phyloP scores from a whole-genome alignment of 2,113 vertebrate species.

The Petaurus breviceps region DNA sequence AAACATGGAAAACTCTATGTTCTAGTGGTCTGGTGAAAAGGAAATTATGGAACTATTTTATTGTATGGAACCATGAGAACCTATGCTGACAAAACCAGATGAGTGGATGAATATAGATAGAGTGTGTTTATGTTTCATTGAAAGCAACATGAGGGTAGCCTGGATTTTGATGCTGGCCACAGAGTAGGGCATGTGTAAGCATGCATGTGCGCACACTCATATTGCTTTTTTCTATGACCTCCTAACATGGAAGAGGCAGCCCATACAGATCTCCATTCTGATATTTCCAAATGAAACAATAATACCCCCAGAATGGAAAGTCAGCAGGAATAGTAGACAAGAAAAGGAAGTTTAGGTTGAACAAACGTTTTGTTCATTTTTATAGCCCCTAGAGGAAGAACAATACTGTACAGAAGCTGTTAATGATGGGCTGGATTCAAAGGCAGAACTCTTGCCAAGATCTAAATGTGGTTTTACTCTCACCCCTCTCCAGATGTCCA shows the following conservation, averaged over 20 bases:
- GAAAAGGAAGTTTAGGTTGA: slow-evolving; percentile 84
- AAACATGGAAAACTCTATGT: neutral
- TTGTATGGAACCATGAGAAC: neutral
- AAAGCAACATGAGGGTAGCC: neutral
- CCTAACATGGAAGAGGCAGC: slow-evolving; percentile 66
- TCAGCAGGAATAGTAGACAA: slow-evolving; percentile 77
- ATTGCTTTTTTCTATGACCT: slow-evolving; percentile 53
- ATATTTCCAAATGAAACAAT: slow-evolving; percentile 79
- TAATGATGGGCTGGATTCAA: slow-evolving; percentile 85
- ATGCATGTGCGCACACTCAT: neutral
- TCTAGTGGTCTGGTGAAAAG: neutral
- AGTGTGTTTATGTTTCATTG: neutral
- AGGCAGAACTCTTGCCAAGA: slow-evolving; percentile 81
- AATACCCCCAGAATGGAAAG: slow-evolving; percentile 75
- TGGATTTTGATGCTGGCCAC: neutral
- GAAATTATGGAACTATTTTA: neutral
- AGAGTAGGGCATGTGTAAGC: neutral
- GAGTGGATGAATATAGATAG: neutral
- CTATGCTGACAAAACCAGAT: neutral
- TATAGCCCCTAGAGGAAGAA: slow-evolving; percentile 83
- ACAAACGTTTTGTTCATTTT: slow-evolving; percentile 85
- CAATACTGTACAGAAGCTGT: slow-evolving; percentile 86
- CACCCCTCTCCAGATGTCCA: slow-evolving; percentile 85
- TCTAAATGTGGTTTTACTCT: slow-evolving; percentile 85
- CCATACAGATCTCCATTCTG: slow-evolving; percentile 49